These are phyloP conservation scores for Taenioides sp. DNA, from an alignment of 2,797 vertebrate genomes.

Conservation along the genomic window DNA sequence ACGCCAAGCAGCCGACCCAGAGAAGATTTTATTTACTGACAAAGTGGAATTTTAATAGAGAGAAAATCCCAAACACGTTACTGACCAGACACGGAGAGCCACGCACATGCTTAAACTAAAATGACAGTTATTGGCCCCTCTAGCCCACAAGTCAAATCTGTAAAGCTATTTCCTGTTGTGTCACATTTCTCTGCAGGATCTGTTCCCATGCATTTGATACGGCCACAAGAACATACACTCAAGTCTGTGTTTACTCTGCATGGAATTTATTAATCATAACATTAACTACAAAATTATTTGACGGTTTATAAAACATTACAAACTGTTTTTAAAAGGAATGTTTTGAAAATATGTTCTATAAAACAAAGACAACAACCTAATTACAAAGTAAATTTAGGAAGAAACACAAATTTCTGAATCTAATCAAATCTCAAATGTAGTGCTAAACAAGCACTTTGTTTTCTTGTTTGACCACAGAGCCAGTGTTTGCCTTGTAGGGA, in stretches of 20 bases:
- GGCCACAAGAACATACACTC: conserved; percentile 70
- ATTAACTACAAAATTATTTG: background rate
- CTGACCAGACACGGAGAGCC: conserved; percentile 73
- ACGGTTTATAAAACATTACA: background rate
- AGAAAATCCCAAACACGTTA: conserved; percentile 67
- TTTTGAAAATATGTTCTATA: conserved; percentile 7
- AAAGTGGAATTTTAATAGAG: conserved; percentile 66
- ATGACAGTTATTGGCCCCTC: conserved; percentile 82
- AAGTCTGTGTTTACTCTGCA: conserved; percentile 63
- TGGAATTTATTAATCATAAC: conserved; percentile 7
- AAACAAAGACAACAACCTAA: conserved; percentile 29
- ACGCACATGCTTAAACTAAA: conserved; percentile 78
- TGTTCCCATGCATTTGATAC: conserved; percentile 77
- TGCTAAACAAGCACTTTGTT: conserved; percentile 30
- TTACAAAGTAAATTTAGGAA: background rate
- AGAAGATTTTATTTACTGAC: conserved; percentile 57
- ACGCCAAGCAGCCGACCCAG: conserved; percentile 49
- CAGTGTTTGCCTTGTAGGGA: conserved; percentile 49
- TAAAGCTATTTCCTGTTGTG: conserved; percentile 85
- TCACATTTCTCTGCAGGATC: conserved; percentile 81
- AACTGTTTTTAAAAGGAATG: background rate
- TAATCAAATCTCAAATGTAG: conserved; percentile 31
- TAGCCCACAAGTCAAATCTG: conserved; percentile 70
- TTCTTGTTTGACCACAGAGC: conserved; percentile 40
- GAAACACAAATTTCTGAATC: conserved; percentile 1